Evolutionary conservation across 1,140 invertebrate species (phyloP), one percentile per base, ranked within the genome.

Genomic region (Hylaeus volcanicus): DNA sequence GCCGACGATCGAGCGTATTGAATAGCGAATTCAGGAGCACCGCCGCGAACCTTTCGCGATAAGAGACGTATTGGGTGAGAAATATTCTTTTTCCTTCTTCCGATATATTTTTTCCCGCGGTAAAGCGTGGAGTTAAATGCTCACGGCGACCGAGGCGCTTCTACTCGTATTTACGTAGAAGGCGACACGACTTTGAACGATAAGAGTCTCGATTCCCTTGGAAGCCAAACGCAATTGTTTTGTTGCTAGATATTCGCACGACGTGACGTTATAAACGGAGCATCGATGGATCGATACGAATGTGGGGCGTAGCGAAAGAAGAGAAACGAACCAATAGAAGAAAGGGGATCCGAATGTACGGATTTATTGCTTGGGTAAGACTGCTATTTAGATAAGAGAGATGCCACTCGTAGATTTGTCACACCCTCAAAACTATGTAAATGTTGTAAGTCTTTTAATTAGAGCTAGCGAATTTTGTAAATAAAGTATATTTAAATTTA

Each of bases 211-310:
- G 64, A 3, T 48, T 69, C 39, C 37, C 41, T 4, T 11, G 11
- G 5, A 0, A 12, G 55, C 14, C 9, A 9, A 58, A 74, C n/a
- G 61, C 51, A 58, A 79, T 74, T 65, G 43, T 74, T 58, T 41
- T 12, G n/a, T 15, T 58, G 0, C 51, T 12, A 12, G 69, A 74
- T 73, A 73, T 79, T 65, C 60, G 41, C 48, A 79, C n/a, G 61
- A 26, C 48, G 68, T 53, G 61, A 26, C 48, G 68, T 53, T 72
- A 53, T n/a, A 14, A 37, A 8, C 14, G n/a, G 8, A 14, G 63
- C 72, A 12, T 3, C 60, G 60, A 72, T 56, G 63, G 63, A 12
- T 3, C 60, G 60, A 72, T 56, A 55, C n/a, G 37, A 53, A 8
- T n/a, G 26, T 15, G 45, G 6, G 60, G 26, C 55, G 5, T n/a